A percentile compares a stretch with the other conserved stretches of the same genome.
Evolutionary conservation across 2,888 invertebrate genomes (phyloP).

Genomic region (Phengaris alcon): DNA sequence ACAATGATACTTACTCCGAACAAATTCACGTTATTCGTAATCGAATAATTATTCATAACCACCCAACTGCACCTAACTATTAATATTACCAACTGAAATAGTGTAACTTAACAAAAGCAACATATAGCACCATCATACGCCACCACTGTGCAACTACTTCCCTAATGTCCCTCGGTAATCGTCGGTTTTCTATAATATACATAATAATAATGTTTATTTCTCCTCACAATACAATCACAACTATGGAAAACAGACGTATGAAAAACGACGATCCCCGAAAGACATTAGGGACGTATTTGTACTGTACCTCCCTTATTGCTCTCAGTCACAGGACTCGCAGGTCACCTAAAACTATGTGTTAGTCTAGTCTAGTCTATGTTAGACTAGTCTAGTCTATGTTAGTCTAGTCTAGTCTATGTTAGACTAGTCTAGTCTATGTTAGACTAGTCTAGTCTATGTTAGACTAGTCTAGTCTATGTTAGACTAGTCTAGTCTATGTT

Average conservation of each 20-base stretch:
- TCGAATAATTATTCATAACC: conserved; percentile 5
- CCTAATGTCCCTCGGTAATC: not conserved
- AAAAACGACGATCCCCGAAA: not conserved
- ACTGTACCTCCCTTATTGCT: conserved; percentile 3
- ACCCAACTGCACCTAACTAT: not conserved
- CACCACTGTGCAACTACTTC: conserved; percentile 16
- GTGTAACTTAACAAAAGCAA: conserved; percentile 39
- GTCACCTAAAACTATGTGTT: not conserved
- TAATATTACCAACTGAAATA: conserved; percentile 14
- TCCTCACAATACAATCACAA: too few species aligned
- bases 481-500: not conserved
- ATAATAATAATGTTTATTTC: not conserved
- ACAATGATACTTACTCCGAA: not conserved
- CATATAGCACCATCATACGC: conserved; percentile 46
- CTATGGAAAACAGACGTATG: too few species aligned
- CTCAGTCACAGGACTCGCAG: conserved; percentile 2
- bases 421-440: conserved; percentile 7
- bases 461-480: conserved; percentile 7
- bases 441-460: not conserved
- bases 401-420: not conserved
- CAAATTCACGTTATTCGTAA: not conserved
- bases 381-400: conserved; percentile 7
- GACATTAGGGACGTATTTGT: not conserved
- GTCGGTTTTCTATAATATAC: not conserved
- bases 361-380: not conserved